These are phyloP conservation scores for Drosophila auraria DNA, from an alignment of 1,140 invertebrate genomes.

Conservation along the genomic window DNA sequence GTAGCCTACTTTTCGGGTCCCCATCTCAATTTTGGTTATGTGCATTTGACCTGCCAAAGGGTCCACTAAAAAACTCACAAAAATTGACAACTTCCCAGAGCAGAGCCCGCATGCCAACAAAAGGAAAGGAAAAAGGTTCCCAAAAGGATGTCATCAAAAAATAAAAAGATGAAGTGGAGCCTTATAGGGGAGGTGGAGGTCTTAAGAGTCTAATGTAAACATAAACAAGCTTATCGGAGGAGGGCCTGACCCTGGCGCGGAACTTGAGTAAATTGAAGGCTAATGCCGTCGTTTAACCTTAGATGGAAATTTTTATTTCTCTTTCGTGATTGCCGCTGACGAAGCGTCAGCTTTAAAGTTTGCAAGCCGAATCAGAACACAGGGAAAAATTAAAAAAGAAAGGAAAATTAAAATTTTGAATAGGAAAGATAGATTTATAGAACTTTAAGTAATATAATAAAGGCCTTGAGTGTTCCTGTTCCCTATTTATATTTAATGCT, in stretches of 20 bases:
- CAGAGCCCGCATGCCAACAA: conserved; percentile 14
- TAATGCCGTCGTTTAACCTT: conserved; percentile 67
- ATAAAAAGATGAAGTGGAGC: conserved; percentile 33
- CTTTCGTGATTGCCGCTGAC: conserved; percentile 58
- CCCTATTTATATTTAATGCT: background rate
- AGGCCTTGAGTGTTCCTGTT: background rate
- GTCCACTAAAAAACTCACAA: conserved; percentile 50
- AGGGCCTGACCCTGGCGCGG: conserved; percentile 13
- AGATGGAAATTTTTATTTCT: conserved; percentile 51
- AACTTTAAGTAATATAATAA: background rate
- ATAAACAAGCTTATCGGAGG: conserved; percentile 77
- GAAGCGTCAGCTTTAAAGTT: conserved; percentile 45
- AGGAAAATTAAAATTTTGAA: background rate
- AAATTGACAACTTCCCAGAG: conserved; percentile 61
- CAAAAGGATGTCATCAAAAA: conserved; percentile 57
- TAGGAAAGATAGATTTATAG: background rate
- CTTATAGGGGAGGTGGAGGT: background rate
- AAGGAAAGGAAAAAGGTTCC: conserved; percentile 28
- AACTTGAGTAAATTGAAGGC: conserved; percentile 65
- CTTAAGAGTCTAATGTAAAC: conserved; percentile 63
- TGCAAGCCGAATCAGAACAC: conserved; percentile 5
- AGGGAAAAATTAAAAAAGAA: background rate
- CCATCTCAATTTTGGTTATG: conserved; percentile 40
- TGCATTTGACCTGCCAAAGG: conserved; percentile 63
- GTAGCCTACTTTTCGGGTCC: conserved; percentile 33